These are phyloP conservation scores for Papilio glaucus DNA, from an alignment of 1,140 invertebrate species.

Conservation along the genomic window DNA sequence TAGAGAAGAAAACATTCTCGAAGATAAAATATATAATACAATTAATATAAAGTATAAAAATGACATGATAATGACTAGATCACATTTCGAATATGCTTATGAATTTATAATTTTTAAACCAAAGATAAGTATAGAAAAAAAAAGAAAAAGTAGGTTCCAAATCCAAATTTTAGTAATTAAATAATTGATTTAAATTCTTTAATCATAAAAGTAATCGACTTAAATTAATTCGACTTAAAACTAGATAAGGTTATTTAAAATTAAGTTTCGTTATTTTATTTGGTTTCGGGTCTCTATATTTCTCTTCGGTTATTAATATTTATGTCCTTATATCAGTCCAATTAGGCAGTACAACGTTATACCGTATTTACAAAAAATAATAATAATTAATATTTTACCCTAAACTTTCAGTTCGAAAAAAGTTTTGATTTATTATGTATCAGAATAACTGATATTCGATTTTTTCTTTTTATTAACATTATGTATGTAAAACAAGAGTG, in stretches of 20 bases:
- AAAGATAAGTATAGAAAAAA: conserved; percentile 32
- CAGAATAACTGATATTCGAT: conserved; percentile 34
- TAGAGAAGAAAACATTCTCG: conserved; percentile 1
- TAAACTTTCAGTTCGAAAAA: not conserved
- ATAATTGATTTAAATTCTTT: not conserved
- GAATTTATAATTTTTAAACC: conserved; percentile 33
- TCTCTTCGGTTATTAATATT: conserved; percentile 38
- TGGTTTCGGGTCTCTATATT: conserved; percentile 17
- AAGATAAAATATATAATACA: conserved; percentile 27
- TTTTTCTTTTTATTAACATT: conserved; percentile 41
- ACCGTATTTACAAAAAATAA: not conserved
- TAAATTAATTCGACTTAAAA: conserved; percentile 26
- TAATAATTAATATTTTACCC: not conserved
- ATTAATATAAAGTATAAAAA: conserved; percentile 21
- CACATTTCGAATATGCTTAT: conserved; percentile 18
- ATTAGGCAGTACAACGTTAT: conserved; percentile 50
- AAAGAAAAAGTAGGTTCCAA: not conserved
- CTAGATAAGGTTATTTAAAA: conserved; percentile 14
- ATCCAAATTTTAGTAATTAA: too few species aligned
- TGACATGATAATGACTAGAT: conserved; percentile 30
- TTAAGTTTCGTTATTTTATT: too few species aligned
- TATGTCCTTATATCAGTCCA: conserved; percentile 49
- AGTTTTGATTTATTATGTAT: not conserved
- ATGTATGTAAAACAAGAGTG: conserved; percentile 59
- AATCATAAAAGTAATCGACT: not conserved